Evolutionary conservation across 92 coral and sea anemone genomes (phyloP), one percentile per base, ranked within the genome.

Genomic region (Bergia sp.): DNA sequence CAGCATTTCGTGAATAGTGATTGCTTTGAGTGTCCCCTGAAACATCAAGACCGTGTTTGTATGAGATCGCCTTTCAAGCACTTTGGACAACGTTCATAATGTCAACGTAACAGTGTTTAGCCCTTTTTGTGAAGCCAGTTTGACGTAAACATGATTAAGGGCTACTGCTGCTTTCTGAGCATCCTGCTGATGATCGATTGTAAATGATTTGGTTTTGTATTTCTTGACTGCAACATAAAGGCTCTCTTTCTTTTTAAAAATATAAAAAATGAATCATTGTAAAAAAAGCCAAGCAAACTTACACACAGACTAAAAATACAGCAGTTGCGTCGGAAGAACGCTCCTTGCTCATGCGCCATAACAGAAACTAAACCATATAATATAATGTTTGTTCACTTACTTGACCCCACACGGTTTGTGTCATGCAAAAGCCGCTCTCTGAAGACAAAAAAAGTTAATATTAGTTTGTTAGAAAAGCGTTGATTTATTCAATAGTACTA

Each of bases 1-100:
- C 96, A 29, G 92, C 86, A 67, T 89, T 88, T 65, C 98, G 94
- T 21, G 96, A 93, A 82, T 90, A 95, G 40, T 92, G 88, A 53
- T 85, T 87, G 20, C 90, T 53, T 23, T 81, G 76, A 21, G 90
- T 80, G 13, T 92, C 94, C 7, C 92, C 94, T 92, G 49, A 43
- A 66, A 37, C 10, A 69, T 1, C 0, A 37, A 15, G 42, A 8
- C 50, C 5, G 0, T 45, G 50, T 2, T 45, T 45, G 29, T 53
- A 53, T 3, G 16, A 0, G 58, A 53, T 10, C 2, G 58, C 37
- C 18, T 61, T 61, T 61, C 69, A 61, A 61, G 8, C 8, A 61
- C 6, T 61, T 18, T 16, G 7, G 8, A 61, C 20, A 21, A 7
- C 3, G 69, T 21, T 61, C n/a, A 61, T 61, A 21, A 3, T 16